Percentiles rank a stretch among this genome's conserved stretches.
Conservation (phyloP, 2,888 invertebrate genomes). For the Patella depressa region DNA sequence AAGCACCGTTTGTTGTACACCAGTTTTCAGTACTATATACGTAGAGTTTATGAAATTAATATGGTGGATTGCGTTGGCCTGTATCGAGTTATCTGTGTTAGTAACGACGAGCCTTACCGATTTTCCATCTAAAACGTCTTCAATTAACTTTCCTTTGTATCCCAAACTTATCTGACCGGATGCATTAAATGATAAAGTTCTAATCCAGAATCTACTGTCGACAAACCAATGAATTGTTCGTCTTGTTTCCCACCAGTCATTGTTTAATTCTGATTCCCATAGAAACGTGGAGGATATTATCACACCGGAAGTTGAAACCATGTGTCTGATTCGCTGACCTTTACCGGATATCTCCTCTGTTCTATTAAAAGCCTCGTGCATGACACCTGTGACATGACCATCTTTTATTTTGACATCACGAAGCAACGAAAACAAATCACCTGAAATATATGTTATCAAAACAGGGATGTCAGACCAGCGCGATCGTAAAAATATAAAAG, state of each 20-base stretch:
- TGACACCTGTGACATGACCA: too few species aligned
- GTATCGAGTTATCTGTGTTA: background rate
- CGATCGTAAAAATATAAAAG: too few species aligned
- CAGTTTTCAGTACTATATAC: background rate
- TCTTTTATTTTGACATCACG: too few species aligned
- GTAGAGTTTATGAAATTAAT: background rate
- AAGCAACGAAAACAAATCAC: too few species aligned
- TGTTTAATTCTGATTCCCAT: background rate
- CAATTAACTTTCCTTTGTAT: background rate
- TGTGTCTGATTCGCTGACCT: background rate
- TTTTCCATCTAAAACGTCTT: background rate
- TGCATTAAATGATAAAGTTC: background rate
- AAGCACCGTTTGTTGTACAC: background rate
- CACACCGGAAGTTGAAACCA: background rate
- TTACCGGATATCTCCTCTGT: background rate
- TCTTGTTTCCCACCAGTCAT: too few species aligned
- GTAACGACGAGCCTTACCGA: background rate
- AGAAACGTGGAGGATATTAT: background rate
- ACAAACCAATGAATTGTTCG: background rate
- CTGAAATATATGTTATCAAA: too few species aligned
- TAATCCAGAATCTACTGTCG: background rate
- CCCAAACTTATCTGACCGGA: background rate
- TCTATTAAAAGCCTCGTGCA: too few species aligned
- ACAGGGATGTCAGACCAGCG: too few species aligned
- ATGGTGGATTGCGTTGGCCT: background rate